Conservation (phyloP, 2,113 vertebrate genomes). For the Loxodonta africana region DNA sequence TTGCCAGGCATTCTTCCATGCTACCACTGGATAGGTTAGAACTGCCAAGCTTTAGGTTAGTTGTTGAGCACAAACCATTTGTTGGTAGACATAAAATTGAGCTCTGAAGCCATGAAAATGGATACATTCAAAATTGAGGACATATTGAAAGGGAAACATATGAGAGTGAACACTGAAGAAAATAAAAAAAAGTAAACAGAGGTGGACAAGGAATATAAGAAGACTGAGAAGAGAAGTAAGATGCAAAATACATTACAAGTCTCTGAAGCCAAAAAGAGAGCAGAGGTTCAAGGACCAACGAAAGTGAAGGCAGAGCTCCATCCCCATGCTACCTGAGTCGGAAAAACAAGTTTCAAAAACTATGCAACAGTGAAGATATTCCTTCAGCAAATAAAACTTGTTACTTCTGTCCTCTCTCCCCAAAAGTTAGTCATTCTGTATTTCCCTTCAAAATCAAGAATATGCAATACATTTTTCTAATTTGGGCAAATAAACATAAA, state of each 20-base stretch:
- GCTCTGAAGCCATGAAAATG: neutral
- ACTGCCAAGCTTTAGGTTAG: too few species aligned
- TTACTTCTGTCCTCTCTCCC: neutral
- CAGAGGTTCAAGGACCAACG: neutral
- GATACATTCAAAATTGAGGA: neutral
- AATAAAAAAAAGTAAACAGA: neutral
- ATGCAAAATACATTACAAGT: neutral
- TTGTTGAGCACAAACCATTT: too few species aligned
- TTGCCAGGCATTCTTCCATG: too few species aligned
- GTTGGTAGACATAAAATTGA: neutral
- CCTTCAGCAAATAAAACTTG: neutral
- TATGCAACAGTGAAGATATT: neutral
- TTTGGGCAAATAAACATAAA: neutral
- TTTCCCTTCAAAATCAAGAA: slow-evolving; percentile 26
- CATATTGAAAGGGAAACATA: neutral
- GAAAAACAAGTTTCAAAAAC: neutral
- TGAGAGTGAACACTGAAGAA: neutral
- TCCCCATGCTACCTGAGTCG: rapidly evolving
- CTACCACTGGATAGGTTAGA: too few species aligned
- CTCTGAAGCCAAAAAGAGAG: neutral
- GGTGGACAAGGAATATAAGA: neutral
- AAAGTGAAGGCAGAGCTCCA: neutral
- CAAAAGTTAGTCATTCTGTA: neutral
- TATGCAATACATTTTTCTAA: neutral
- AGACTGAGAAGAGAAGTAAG: neutral